Percentiles rank a stretch among this genome's conserved stretches.
Evolutionary conservation across 2,797 vertebrate species (phyloP).

Genomic region (Phaenicophaeus curvirostris): DNA sequence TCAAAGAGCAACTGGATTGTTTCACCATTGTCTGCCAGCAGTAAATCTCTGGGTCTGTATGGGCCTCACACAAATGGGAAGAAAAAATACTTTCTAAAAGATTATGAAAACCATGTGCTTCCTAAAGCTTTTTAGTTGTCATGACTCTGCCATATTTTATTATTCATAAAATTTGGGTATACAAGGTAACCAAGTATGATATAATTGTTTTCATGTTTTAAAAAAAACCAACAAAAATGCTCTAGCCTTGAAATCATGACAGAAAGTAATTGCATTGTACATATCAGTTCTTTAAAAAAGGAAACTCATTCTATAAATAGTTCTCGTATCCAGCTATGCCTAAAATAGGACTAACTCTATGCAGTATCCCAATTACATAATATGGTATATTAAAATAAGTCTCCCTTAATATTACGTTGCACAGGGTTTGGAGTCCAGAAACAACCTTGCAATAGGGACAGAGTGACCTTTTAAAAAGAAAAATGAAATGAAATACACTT

Average conservation of each 20-base stretch:
- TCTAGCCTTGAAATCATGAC: conserved; percentile 51
- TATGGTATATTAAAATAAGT: conserved; percentile 69
- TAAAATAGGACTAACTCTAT: conserved; percentile 73
- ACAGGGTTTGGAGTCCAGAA: conserved; percentile 66
- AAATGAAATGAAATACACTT: conserved; percentile 79
- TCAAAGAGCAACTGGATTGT: conserved; percentile 78
- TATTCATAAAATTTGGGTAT: conserved; percentile 72
- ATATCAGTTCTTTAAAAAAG: conserved; percentile 60
- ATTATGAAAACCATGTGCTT: conserved; percentile 77
- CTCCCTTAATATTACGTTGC: conserved; percentile 67
- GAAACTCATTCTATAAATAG: conserved; percentile 76
- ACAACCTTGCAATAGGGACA: conserved; percentile 74
- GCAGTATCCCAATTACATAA: conserved; percentile 75
- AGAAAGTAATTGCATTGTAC: conserved; percentile 59
- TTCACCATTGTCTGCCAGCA: conserved; percentile 77
- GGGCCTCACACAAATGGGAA: conserved; percentile 65
- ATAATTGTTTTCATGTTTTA: conserved; percentile 58
- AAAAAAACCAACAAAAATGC: conserved; percentile 5
- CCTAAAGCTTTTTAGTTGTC: conserved; percentile 66
- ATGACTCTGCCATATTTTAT: conserved; percentile 74
- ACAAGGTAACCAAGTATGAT: conserved; percentile 69
- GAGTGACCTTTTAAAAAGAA: conserved; percentile 78
- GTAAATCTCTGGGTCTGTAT: conserved; percentile 70
- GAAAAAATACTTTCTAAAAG: conserved; percentile 69
- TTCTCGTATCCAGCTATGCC: conserved; percentile 66